Percentiles rank a stretch among this genome's conserved stretches.
Conservation (phyloP, 2,113 vertebrate genomes). For the Myotis davidii region DNA sequence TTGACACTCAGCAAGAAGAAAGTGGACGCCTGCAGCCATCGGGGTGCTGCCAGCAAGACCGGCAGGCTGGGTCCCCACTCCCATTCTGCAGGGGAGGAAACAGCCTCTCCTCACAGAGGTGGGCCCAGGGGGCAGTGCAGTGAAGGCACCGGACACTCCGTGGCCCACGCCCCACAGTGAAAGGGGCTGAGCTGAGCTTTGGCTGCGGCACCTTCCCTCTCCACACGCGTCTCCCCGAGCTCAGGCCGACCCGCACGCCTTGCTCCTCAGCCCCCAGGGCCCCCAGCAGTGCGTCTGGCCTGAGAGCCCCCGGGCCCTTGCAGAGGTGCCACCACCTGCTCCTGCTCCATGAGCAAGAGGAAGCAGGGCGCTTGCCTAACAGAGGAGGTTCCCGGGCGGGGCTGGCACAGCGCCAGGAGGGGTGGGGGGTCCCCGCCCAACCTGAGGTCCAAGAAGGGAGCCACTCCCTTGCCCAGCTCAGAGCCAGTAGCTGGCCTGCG, state of each 20-base stretch:
- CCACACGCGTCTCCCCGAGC: neutral
- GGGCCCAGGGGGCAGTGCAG: neutral
- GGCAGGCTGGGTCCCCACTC: neutral
- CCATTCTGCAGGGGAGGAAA: neutral
- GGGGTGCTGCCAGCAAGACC: neutral
- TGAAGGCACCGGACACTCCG: neutral
- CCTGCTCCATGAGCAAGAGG: constrained; percentile 2
- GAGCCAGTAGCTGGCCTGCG: neutral
- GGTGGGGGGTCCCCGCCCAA: neutral
- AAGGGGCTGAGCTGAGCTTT: neutral
- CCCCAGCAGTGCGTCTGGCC: neutral
- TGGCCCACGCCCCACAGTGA: neutral
- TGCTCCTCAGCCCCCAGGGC: neutral
- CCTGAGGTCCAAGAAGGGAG: neutral
- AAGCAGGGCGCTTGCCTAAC: constrained; percentile 57
- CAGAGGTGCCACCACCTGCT: neutral
- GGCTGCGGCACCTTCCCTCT: neutral
- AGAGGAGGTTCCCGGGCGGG: constrained; percentile 58
- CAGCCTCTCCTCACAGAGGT: neutral
- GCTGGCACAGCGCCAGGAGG: neutral
- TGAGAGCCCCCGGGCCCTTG: neutral
- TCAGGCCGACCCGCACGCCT: neutral
- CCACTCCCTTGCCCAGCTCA: neutral
- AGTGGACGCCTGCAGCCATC: neutral
- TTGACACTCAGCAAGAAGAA: neutral